Base-by-base conservation (phyloP, 1,140 invertebrate species). In the Hyles euphorbiae region DNA sequence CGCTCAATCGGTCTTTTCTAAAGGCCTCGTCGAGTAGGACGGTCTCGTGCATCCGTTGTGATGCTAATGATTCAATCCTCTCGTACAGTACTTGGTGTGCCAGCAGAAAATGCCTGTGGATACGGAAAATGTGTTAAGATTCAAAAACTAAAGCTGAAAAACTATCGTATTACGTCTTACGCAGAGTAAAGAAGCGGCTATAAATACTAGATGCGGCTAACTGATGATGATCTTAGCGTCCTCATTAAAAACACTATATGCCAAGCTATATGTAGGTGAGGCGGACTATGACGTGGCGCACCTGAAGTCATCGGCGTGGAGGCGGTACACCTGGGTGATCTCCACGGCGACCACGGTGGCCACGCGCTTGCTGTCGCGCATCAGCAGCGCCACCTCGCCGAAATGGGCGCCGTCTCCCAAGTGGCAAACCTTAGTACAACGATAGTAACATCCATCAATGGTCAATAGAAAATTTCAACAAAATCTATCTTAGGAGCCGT, bases 261-360 rank as follows among this genome's bases (percentile, higher is more conserved):
- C 22, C 22, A 22, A 22, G 2, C 22, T 22, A 22, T 22, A 22
- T 22, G 22, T 22, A 22, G 22, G 22, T 22, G 22, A 22, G 22
- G 22, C 22, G 22, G 22, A 22, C 22, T 22, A 22, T 22, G 22
- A 22, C 22, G 22, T 22, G 22, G 22, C 4, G 36, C 74, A 74
- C 61, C 78, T 70, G 63, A 92, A 93, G 50, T 90, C 75, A 3
- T 63, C 72, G 32, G 86, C 83, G 7, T 89, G 70, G 3, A 93
- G 54, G 3, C 87, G 63, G 53, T 89, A 90, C 8, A 92, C 61
- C 64, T 92, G 90, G 11, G 90, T 90, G 36, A 87, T 91, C 76
- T 93, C 92, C 34, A 91, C 76, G 0, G 92, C 91, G 3, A 91
- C 64, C 0, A 92, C 81, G 11, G 79, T 91, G 0, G 89, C 89